These are phyloP conservation scores for Carpatolechia fugitivella DNA, from an alignment of 2,888 invertebrate genomes.

Conservation along the genomic window DNA sequence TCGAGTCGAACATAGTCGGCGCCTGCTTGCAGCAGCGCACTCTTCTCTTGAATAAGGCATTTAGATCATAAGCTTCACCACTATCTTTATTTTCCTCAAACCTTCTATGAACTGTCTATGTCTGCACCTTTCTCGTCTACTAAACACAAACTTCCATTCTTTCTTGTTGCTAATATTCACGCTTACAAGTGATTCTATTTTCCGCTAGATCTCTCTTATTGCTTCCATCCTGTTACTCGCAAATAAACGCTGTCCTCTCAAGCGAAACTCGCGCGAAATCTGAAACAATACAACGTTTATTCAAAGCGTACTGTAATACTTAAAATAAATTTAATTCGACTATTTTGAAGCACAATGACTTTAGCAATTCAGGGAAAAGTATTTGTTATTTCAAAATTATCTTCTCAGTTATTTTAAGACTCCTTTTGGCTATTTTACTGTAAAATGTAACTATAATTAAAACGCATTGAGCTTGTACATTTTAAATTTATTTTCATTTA, in stretches of 20 bases:
- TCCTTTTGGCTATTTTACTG: not conserved
- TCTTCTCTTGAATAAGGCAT: conserved; percentile 69
- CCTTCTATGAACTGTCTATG: conserved; percentile 17
- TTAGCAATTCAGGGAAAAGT: not conserved
- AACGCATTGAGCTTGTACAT: not conserved
- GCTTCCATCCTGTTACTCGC: conserved; percentile 9
- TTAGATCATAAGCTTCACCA: conserved; percentile 64
- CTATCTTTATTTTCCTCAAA: conserved; percentile 65
- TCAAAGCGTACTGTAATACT: conserved; percentile 3
- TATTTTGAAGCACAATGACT: not conserved
- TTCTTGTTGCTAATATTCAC: conserved; percentile 2
- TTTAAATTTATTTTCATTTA: not conserved
- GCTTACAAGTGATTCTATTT: conserved; percentile 4
- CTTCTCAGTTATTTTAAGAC: conserved; percentile 1
- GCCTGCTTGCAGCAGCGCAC: conserved; percentile 68
- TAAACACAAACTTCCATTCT: not conserved
- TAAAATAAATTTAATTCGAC: not conserved
- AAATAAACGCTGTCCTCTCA: not conserved
- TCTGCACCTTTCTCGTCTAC: not conserved
- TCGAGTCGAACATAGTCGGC: conserved; percentile 81
- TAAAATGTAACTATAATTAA: too few species aligned
- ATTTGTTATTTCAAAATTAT: not conserved
- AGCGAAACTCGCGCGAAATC: conserved; percentile 9
- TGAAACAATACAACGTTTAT: conserved; percentile 15
- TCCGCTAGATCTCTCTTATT: conserved; percentile 9